Percentiles rank a stretch among this genome's conserved stretches.
phyloP scores from a whole-genome alignment of 2,113 vertebrate species.

The Cyprinodon brontotheroides region DNA sequence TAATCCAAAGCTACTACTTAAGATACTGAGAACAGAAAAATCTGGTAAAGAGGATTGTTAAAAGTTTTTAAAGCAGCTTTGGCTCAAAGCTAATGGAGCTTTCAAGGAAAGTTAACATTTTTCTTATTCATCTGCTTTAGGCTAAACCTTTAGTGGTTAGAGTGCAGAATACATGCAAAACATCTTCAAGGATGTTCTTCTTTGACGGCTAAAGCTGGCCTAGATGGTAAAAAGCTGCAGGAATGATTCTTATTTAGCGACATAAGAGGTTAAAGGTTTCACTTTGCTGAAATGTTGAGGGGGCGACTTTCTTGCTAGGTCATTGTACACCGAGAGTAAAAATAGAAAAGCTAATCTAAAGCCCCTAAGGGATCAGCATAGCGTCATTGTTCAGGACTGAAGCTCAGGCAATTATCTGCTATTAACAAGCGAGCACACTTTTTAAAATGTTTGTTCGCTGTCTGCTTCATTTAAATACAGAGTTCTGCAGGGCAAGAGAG shows the following conservation, averaged over 20 bases:
- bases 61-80: background rate
- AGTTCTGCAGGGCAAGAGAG: constrained; percentile 1
- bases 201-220: background rate
- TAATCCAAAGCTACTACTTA: background rate
- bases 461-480: constrained; percentile 16
- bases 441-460: constrained; percentile 3
- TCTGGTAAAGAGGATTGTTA: background rate
- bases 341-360: constrained; percentile 41
- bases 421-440: constrained; percentile 16
- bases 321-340: constrained; percentile 28
- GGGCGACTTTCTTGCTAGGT: constrained; percentile 23
- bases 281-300: constrained; percentile 21
- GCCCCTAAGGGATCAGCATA: constrained; percentile 15
- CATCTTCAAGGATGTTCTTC: background rate
- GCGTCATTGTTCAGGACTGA: constrained; percentile 20
- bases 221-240: background rate
- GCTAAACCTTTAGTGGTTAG: background rate
- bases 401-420: constrained; percentile 23
- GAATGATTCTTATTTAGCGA: background rate
- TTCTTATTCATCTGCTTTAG: background rate
- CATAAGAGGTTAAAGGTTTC: constrained; percentile 27
- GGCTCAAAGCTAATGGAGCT: background rate
- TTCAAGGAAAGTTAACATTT: background rate
- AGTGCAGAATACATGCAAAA: background rate
- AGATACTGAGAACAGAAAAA: no score